Evolutionary conservation across 2,888 invertebrate genomes (phyloP), one percentile per base, ranked within the genome.

Genomic region (Junonia oenone): DNA sequence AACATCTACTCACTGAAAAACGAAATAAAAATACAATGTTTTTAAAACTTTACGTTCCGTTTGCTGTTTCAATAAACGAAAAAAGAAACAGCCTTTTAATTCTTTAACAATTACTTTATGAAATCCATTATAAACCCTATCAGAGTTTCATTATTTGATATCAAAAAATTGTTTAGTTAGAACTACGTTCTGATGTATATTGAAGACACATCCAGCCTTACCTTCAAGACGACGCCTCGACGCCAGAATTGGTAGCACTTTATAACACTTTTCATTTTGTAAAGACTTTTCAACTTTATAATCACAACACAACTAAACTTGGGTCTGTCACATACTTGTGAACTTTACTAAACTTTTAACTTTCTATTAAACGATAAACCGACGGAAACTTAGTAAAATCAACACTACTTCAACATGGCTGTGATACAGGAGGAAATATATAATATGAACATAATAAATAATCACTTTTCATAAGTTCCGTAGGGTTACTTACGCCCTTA

Each of bases 391-490:
- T 80, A 88, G 71, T 78, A 81, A 85, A 88, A 85, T 81, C 82
- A 88, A 88, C 90, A 90, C 89, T 90, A 90, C 87, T 88, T 85
- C 83, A 88, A 90, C 89, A 90, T 90, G 89, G 89, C 89, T 90
- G 90, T 89, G 84, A 84, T 88, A 82, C 78, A 81, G 86, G 81
- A 88, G 85, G 83, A 88, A 87, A 85, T 81, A 86, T 79, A 67
- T 66, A 69, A 63, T 63, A 81, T 83, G 78, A 85, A 86, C 83
- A 88, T 87, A 88, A 84, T 86, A 89, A 83, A 84, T 87, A 88
- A 85, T 87, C 89, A 90, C 89, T 90, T 86, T 85, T 74, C 80
- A 78, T 76, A 83, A 86, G 76, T 81, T 82, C 79, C 81, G 81
- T 78, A 78, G 82, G 83, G 83, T 83, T 82, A 89, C 85, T 87